Evolutionary conservation across 2,888 invertebrate genomes (phyloP), one percentile per base, ranked within the genome.

Genomic region (Chymomyza fuscimana): DNA sequence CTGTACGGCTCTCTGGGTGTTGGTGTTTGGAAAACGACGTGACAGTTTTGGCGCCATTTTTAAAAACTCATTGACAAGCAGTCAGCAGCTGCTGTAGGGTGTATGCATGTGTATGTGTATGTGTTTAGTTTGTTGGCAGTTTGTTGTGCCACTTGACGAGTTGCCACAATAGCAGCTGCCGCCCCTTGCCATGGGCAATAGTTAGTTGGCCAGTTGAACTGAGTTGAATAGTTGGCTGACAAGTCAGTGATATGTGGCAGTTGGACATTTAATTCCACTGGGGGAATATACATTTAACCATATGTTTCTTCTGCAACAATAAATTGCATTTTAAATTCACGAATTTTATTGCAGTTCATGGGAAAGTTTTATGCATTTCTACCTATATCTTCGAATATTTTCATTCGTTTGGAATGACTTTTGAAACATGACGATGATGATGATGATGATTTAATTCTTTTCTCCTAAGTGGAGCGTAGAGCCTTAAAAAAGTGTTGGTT

Each of bases 31-130:
- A 12, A 46, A 12, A 46, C 36, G 9, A 66, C 67, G 70, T 63
- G 67, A 54, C 63, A 67, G 46, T 70, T 70, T 70, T 67, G 67
- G 70, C 63, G 54, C 54, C 63, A 59, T 68, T 68, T 63, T 64
- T 19, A 36, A 66, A 62, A 69, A 29, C 46, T 62, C 66, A 62
- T 66, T 63, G 62, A 66, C 70, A 66, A 61, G 32, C 54, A 19
- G 54, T 22, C 16, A 54, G 22, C 54, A 19, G 54, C 54, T 19
- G 54, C 22, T 54, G 54, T 15, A 1, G 16, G 5, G 52, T 19
- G 19, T 19, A 12, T 50, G 63, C 15, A 7, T 22, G 5, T 36
- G 46, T 50, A 15, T 52, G 22, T 22, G 4, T 59, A 32, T 60
- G 19, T 69, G 51, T 52, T 36, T 64, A 61, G n/a, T 50, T 64